Conservation (phyloP, 2,888 invertebrate genomes). For the Vandiemenella viatica region DNA sequence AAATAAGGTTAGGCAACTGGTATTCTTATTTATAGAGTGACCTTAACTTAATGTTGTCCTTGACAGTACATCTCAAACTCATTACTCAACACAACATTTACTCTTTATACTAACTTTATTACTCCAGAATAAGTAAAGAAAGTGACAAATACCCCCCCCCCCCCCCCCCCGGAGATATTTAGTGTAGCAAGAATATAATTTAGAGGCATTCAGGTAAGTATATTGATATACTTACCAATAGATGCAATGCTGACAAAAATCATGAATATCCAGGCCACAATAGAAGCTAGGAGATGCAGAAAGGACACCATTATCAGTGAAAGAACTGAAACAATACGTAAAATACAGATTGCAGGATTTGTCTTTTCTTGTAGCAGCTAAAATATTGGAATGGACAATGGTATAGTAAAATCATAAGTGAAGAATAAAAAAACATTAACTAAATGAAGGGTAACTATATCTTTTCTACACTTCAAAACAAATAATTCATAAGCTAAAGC, state of each 20-base stretch:
- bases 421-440: constrained; percentile 19
- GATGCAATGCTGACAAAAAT: constrained; percentile 59
- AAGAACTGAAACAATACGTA: constrained; percentile 52
- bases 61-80: no score
- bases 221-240: constrained; percentile 37
- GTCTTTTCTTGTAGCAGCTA: no score
- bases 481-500: no score
- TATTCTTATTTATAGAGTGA: no score
- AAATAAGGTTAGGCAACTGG: no score
- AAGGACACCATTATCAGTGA: constrained; percentile 70
- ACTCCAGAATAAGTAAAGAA: not conserved
- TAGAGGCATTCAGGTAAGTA: not conserved
- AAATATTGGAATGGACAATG: no score
- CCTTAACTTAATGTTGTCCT: no score
- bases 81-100: no score
- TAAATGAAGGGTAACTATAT: constrained; percentile 5
- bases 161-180: not conserved
- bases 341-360: no score
- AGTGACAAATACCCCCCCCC: not conserved
- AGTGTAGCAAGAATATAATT: not conserved
- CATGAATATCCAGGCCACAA: constrained; percentile 82
- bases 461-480: not conserved
- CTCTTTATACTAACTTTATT: no score
- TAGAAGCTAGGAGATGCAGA: constrained; percentile 64
- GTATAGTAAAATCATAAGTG: no score